Evolutionary conservation across 35 echinoderm and acorn worm species (phyloP).

Genomic region (Anneissia japonica): DNA sequence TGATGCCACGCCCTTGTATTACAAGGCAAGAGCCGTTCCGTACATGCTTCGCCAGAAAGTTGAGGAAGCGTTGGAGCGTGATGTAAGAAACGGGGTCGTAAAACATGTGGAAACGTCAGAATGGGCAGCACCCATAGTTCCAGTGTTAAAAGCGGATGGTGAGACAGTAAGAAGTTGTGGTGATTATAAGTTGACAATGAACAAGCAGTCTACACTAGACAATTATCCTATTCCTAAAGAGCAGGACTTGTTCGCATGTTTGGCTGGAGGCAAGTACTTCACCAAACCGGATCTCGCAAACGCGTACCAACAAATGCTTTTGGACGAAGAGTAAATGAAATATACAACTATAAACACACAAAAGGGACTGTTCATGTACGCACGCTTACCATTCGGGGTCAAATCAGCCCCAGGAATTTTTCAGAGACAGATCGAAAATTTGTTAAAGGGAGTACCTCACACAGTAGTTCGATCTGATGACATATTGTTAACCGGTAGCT

Average conservation of each 20-base stretch:
- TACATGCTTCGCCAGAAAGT: conserved; percentile 12
- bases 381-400: conserved; percentile 45
- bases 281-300: conserved; percentile 19
- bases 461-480: conserved; percentile 52
- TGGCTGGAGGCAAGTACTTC: conserved; percentile 25
- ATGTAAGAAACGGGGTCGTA: conserved; percentile 13
- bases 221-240: conserved; percentile 45
- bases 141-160: conserved; percentile 22
- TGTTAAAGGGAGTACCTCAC: conserved; percentile 9
- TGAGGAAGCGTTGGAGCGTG: conserved; percentile 5
- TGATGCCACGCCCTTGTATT: not conserved
- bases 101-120: conserved; percentile 9
- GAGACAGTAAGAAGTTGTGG: conserved; percentile 40
- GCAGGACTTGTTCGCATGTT: conserved; percentile 31
- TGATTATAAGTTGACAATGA: conserved; percentile 44
- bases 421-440: conserved; percentile 32
- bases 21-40: conserved; percentile 11
- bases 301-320: conserved; percentile 24
- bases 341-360: conserved; percentile 32
- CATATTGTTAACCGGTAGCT: conserved; percentile 25
- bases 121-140: conserved; percentile 5
- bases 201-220: conserved; percentile 16
- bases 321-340: conserved; percentile 31
- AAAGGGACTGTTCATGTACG: conserved; percentile 45
- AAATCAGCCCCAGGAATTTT: conserved; percentile 34